Evolutionary conservation across 1,140 invertebrate genomes (phyloP).

Genomic region (Bombus sibiricus): DNA sequence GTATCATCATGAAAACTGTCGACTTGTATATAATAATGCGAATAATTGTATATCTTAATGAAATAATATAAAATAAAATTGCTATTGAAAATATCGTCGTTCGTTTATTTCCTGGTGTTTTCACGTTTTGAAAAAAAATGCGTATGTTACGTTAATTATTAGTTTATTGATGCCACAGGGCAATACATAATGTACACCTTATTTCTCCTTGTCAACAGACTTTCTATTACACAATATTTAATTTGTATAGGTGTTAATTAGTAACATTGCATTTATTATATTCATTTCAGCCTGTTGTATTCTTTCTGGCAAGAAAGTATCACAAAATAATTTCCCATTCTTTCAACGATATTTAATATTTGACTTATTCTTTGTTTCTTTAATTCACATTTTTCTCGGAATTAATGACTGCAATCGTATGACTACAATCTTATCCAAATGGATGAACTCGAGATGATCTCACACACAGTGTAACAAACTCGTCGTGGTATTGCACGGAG

Average conservation of each 20-base stretch:
- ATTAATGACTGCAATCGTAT: slow-evolving; percentile 30
- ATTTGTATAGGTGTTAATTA: slow-evolving; percentile 78
- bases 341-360: slow-evolving; percentile 80
- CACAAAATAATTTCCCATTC: slow-evolving; percentile 82
- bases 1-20: slow-evolving; percentile 21
- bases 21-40: slow-evolving; percentile 57
- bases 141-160: slow-evolving; percentile 67
- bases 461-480: slow-evolving; percentile 65
- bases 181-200: slow-evolving; percentile 81
- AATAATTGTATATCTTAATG: slow-evolving; percentile 27
- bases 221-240: slow-evolving; percentile 82
- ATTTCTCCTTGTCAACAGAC: slow-evolving; percentile 80
- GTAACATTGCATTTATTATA: slow-evolving; percentile 81
- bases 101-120: neutral
- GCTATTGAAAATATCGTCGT: neutral
- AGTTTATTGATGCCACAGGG: slow-evolving; percentile 77
- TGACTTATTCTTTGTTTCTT: slow-evolving; percentile 72
- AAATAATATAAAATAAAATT: slow-evolving; percentile 57
- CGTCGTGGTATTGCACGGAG: slow-evolving; percentile 72
- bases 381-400: slow-evolving; percentile 60
- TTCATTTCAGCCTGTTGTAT: slow-evolving; percentile 81
- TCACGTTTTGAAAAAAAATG: neutral
- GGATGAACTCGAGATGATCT: slow-evolving; percentile 63
- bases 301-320: slow-evolving; percentile 83
- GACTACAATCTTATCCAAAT: slow-evolving; percentile 41